Conservation (phyloP, 2,888 invertebrate species). For the Perizoma flavofasciatum region DNA sequence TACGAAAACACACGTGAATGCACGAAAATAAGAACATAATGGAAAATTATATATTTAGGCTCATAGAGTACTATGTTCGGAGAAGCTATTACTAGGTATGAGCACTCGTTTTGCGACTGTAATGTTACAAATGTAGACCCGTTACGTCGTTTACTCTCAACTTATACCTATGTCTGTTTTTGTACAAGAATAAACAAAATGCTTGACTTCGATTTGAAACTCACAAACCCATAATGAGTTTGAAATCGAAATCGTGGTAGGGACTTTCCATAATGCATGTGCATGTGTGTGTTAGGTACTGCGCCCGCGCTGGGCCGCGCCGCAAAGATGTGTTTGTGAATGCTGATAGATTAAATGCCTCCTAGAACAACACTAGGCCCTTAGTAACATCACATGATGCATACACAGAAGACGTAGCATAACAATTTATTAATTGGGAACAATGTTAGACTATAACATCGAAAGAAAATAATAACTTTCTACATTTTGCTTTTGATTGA, state of each 20-base stretch:
- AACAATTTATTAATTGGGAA: constrained; percentile 18
- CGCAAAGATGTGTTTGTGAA: constrained; percentile 53
- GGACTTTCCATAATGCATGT: constrained; percentile 32
- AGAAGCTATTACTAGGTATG: too few relatives aligned
- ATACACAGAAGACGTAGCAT: constrained; percentile 26
- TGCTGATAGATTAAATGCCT: constrained; percentile 60
- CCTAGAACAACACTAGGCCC: constrained; percentile 42
- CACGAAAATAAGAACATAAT: neutral
- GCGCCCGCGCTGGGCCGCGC: constrained; percentile 42
- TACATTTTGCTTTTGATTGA: neutral
- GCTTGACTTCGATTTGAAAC: too few relatives aligned
- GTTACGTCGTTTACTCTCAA: too few relatives aligned
- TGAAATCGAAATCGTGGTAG: constrained; percentile 34
- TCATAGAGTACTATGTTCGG: too few relatives aligned
- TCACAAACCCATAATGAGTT: too few relatives aligned
- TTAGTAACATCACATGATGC: constrained; percentile 29
- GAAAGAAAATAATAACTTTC: constrained; percentile 1
- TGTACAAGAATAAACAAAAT: too few relatives aligned
- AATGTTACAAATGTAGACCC: neutral
- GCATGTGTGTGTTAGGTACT: constrained; percentile 45
- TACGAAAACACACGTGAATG: constrained; percentile 20
- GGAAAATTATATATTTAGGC: neutral
- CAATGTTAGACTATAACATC: constrained; percentile 11
- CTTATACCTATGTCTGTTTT: too few relatives aligned
- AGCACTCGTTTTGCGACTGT: too few relatives aligned